phyloP scores from a whole-genome alignment of 2,797 vertebrate genomes.

The Phataginus tricuspis region DNA sequence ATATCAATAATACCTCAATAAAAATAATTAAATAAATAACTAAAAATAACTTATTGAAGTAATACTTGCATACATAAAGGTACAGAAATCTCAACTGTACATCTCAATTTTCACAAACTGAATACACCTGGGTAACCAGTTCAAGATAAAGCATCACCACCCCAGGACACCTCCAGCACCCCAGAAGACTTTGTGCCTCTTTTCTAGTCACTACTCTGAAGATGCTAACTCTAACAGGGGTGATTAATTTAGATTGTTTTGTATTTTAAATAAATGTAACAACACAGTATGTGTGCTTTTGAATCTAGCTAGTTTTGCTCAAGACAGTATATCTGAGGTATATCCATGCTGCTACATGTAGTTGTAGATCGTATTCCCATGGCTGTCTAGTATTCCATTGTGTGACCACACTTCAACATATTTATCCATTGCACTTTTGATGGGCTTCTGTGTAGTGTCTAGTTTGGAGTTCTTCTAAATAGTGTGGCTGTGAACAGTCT shows the following conservation, averaged over 20 bases:
- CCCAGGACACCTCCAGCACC: not conserved
- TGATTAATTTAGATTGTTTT: not conserved
- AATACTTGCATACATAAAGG: not conserved
- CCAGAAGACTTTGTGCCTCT: not conserved
- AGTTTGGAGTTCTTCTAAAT: not conserved
- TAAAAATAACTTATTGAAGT: too few relatives aligned
- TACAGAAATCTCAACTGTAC: not conserved
- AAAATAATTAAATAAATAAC: too few relatives aligned
- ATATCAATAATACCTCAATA: too few relatives aligned
- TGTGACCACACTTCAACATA: not conserved
- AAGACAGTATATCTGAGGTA: not conserved
- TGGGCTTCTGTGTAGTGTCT: not conserved
- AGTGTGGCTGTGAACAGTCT: not conserved
- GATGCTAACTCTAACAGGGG: not conserved
- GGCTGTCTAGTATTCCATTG: not conserved
- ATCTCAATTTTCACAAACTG: constrained; percentile 30
- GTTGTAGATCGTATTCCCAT: not conserved
- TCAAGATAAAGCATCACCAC: not conserved
- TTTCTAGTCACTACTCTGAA: not conserved
- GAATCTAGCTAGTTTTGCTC: not conserved
- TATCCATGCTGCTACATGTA: not conserved
- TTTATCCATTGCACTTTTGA: not conserved
- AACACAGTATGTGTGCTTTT: not conserved
- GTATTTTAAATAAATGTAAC: not conserved
- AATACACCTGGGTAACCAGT: not conserved